Percentiles rank a stretch among this genome's conserved stretches.
Evolutionary conservation across 2,113 vertebrate genomes (phyloP).

Genomic region (Brevimyrus niger): DNA sequence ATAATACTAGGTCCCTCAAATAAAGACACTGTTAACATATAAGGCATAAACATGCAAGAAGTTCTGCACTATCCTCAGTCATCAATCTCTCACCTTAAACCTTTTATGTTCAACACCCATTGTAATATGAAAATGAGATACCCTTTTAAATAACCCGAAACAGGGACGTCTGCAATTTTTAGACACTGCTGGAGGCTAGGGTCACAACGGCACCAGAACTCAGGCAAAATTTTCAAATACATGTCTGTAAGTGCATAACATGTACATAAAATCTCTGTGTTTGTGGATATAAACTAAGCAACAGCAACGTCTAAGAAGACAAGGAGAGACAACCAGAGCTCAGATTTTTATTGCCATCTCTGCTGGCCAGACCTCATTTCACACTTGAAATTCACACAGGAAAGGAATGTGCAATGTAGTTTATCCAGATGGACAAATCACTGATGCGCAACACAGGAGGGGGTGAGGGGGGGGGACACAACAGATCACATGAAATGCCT

Average conservation of each 20-base stretch:
- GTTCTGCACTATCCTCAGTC: background rate
- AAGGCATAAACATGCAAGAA: background rate
- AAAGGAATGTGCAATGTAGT: slow-evolving; percentile 3
- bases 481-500: background rate
- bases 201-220: background rate
- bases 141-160: background rate
- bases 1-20: background rate
- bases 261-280: background rate
- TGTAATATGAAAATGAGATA: background rate
- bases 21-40: background rate
- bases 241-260: background rate
- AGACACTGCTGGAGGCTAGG: background rate
- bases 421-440: slow-evolving; percentile 14
- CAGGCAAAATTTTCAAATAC: background rate
- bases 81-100: background rate
- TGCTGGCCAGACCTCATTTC: background rate
- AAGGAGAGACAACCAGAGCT: background rate
- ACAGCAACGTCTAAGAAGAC: background rate
- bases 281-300: background rate
- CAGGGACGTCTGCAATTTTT: background rate
- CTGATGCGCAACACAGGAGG: background rate
- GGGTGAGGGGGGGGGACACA: too few species aligned
- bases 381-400: slow-evolving; percentile 8
- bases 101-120: background rate
- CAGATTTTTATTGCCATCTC: background rate